phyloP scores from a whole-genome alignment of 1,140 invertebrate species.

The Cydia amplana region DNA sequence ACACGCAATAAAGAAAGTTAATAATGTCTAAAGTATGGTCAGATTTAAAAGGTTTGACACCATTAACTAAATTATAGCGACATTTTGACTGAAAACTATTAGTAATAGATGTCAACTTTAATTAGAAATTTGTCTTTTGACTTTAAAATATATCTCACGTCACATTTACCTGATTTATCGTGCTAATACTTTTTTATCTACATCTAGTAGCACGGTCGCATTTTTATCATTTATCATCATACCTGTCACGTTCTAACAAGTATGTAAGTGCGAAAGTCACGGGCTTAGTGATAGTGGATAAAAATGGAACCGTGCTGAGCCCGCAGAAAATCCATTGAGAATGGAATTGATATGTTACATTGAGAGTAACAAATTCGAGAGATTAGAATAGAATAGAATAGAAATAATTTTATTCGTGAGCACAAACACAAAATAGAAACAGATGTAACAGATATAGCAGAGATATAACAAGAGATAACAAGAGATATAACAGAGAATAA shows the following conservation, averaged over 20 bases:
- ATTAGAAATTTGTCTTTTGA: constrained; percentile 13
- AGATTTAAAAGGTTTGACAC: not conserved
- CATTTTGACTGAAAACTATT: not conserved
- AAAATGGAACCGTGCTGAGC: too few species aligned
- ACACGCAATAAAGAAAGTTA: not conserved
- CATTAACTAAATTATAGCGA: constrained; percentile 18
- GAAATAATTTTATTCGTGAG: too few species aligned
- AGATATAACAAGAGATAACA: too few species aligned
- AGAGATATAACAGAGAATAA: too few species aligned
- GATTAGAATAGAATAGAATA: too few species aligned
- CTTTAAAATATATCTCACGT: not conserved
- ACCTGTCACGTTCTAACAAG: too few species aligned
- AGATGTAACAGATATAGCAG: too few species aligned
- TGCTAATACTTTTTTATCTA: not conserved
- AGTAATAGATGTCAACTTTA: constrained; percentile 18
- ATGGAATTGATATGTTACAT: not conserved
- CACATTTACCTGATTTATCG: not conserved
- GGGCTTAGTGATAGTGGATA: too few species aligned
- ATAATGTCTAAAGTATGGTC: not conserved
- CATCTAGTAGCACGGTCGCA: too few species aligned
- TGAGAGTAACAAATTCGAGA: not conserved
- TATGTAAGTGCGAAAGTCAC: too few species aligned
- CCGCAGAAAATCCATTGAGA: not conserved
- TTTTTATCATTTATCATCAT: too few species aligned
- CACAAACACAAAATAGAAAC: too few species aligned